A percentile compares a stretch with the other conserved stretches of the same genome.
phyloP scores from a whole-genome alignment of 2,797 vertebrate species.

The Micropoecilia bifurca region DNA sequence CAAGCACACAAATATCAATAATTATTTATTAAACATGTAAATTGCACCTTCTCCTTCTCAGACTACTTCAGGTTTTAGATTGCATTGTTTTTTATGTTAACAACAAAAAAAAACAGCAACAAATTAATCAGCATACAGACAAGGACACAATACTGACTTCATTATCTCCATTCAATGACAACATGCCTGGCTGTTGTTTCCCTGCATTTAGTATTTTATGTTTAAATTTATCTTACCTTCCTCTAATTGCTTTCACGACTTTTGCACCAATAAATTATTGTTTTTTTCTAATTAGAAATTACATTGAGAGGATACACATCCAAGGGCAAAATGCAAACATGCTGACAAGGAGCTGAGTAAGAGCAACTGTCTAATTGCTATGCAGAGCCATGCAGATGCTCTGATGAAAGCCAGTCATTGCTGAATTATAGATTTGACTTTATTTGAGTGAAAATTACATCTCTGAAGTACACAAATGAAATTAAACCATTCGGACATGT shows the following conservation, averaged over 20 bases:
- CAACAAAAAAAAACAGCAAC: conserved; percentile 2
- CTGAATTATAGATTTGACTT: conserved; percentile 34
- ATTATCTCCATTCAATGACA: conserved; percentile 17
- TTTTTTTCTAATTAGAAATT: conserved; percentile 40
- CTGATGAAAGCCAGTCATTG: conserved; percentile 8
- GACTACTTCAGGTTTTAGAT: conserved; percentile 13
- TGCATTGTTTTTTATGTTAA: background rate
- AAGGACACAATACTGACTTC: conserved; percentile 9
- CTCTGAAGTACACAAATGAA: conserved; percentile 14
- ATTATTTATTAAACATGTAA: conserved; percentile 12
- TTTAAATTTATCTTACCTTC: conserved; percentile 15
- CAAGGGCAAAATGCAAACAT: conserved; percentile 20
- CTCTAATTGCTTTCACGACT: conserved; percentile 19
- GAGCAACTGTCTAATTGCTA: conserved; percentile 23
- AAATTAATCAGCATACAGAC: conserved; percentile 3
- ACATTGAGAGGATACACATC: conserved; percentile 16
- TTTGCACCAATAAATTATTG: conserved; percentile 31
- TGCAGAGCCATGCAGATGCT: conserved; percentile 27
- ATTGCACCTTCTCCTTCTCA: conserved; percentile 11
- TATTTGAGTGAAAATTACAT: conserved; percentile 24
- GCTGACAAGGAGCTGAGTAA: conserved; percentile 21
- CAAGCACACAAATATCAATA: conserved; percentile 33
- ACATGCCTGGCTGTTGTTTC: conserved; percentile 10
- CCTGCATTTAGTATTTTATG: conserved; percentile 7
- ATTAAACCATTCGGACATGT: conserved; percentile 14